Evolutionary conservation across 64 coral and sea anemone genomes (phyloP).

Genomic region (Montipora efflorescens): DNA sequence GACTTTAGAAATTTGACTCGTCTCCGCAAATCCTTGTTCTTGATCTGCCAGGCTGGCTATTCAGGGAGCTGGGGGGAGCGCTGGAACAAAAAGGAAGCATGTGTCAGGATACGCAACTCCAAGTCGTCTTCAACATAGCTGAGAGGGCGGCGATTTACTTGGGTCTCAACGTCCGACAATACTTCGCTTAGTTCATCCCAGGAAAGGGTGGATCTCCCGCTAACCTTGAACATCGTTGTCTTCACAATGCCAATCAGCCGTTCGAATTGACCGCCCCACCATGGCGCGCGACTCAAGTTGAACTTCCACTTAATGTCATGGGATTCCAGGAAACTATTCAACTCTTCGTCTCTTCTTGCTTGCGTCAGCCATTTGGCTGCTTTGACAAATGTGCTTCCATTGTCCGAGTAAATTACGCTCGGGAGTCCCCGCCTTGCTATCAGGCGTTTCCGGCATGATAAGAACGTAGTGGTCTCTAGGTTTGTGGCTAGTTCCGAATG

Average conservation of each 20-base stretch:
- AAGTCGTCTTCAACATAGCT: too few species aligned
- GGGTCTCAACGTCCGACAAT: too few species aligned
- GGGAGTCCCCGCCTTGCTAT: not conserved
- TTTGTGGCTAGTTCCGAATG: not conserved
- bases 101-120: too few species aligned
- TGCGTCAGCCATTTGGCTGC: not conserved
- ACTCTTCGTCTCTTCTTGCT: not conserved
- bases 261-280: not conserved
- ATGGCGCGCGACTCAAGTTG: not conserved
- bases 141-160: too few species aligned
- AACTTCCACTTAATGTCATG: not conserved
- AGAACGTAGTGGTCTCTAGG: not conserved
- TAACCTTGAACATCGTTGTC: not conserved
- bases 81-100: too few species aligned
- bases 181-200: constrained; percentile 13
- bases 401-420: not conserved
- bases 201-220: not conserved
- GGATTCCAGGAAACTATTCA: not conserved
- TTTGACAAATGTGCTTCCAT: not conserved
- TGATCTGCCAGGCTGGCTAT: too few species aligned
- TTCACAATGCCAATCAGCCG: not conserved
- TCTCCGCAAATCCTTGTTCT: too few species aligned
- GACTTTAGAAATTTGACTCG: too few species aligned
- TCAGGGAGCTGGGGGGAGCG: too few species aligned
- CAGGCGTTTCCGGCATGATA: not conserved